Conservation (phyloP, 2,797 vertebrate species). For the Sebastes variabilis region DNA sequence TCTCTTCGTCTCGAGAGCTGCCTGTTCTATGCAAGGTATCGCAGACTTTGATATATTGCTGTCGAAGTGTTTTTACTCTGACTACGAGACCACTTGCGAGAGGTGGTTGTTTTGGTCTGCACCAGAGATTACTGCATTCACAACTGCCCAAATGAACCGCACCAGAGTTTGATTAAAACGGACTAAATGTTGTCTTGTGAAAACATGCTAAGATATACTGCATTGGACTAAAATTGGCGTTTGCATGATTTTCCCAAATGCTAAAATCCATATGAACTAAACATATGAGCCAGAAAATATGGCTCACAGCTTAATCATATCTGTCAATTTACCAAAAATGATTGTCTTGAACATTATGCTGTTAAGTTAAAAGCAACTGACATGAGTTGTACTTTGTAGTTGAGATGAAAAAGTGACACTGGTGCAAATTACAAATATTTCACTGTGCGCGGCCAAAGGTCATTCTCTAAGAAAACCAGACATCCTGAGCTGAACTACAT, state of each 20-base stretch:
- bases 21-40: too few species aligned
- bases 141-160: too few species aligned
- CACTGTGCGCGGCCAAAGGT: background rate
- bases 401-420: background rate
- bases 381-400: background rate
- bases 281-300: too few species aligned
- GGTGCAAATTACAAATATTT: constrained; percentile 9
- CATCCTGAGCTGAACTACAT: constrained; percentile 27
- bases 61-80: too few species aligned
- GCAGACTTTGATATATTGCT: too few species aligned
- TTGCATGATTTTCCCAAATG: background rate
- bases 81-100: too few species aligned
- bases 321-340: background rate
- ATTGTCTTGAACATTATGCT: background rate
- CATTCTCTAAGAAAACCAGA: constrained; percentile 26
- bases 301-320: background rate
- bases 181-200: too few species aligned
- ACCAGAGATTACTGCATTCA: too few species aligned
- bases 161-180: too few species aligned
- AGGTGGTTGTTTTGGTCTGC: too few species aligned
- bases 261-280: background rate
- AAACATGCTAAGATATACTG: background rate
- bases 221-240: background rate
- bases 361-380: background rate
- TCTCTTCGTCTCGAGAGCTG: too few species aligned